Evolutionary conservation across 2,113 vertebrate genomes (phyloP).

Genomic region (Pelecanoides urinatrix): DNA sequence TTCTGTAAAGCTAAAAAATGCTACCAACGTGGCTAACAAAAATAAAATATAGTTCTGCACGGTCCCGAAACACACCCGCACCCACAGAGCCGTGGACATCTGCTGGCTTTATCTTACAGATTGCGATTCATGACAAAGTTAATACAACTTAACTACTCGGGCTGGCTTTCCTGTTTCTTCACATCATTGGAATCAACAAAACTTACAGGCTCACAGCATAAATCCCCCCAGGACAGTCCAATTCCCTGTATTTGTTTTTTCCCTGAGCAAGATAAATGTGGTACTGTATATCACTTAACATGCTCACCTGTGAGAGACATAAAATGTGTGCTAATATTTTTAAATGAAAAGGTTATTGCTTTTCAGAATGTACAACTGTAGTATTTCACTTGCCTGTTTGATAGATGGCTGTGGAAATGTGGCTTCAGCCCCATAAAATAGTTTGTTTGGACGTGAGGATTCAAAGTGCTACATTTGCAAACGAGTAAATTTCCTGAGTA

Average conservation of each 20-base stretch:
- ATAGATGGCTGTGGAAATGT: constrained; percentile 5
- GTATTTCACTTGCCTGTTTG: neutral
- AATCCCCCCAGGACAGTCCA: constrained; percentile 1
- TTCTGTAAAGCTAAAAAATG: neutral
- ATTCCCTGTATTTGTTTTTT: neutral
- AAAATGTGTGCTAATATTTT: constrained; percentile 21
- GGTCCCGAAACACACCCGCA: fast-evolving
- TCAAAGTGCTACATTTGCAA: constrained; percentile 37
- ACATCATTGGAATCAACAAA: constrained; percentile 33
- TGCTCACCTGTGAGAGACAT: neutral
- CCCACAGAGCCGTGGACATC: neutral
- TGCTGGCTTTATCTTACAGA: neutral
- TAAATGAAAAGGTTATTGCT: neutral
- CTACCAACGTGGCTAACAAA: neutral
- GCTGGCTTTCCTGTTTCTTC: constrained; percentile 24
- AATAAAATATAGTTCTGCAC: neutral
- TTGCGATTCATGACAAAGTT: constrained; percentile 16
- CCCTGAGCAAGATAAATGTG: neutral
- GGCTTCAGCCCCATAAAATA: neutral
- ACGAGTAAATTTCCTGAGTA: constrained; percentile 26
- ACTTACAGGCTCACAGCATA: constrained; percentile 31
- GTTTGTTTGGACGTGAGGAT: constrained; percentile 29
- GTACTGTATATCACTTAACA: neutral
- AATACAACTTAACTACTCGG: neutral
- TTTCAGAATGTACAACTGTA: neutral